phyloP scores from a whole-genome alignment of 1,140 invertebrate species.

The Drosophila nasuta region DNA sequence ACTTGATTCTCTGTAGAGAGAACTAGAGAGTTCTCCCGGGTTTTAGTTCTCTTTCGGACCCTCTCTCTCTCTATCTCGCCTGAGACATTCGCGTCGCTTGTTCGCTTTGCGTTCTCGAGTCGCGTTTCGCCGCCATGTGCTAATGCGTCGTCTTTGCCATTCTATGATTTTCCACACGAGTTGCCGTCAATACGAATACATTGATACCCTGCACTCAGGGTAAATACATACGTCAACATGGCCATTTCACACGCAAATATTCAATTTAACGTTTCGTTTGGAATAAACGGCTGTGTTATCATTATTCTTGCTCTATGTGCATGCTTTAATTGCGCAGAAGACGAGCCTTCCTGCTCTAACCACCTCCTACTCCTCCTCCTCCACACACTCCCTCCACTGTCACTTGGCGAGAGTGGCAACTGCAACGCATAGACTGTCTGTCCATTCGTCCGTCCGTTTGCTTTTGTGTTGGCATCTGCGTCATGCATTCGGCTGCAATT shows the following conservation, averaged over 20 bases:
- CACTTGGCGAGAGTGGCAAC: neutral
- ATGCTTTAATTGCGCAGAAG: constrained; percentile 38
- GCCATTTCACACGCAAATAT: constrained; percentile 64
- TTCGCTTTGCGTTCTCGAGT: constrained; percentile 23
- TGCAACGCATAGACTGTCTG: constrained; percentile 28
- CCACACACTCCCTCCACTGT: neutral
- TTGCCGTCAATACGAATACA: constrained; percentile 20
- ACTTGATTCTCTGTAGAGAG: neutral
- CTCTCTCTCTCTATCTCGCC: too few species aligned
- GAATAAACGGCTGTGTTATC: constrained; percentile 48
- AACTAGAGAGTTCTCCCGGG: neutral
- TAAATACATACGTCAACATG: constrained; percentile 53
- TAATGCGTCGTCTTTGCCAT: too few species aligned
- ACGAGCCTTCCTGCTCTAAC: neutral
- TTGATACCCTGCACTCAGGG: constrained; percentile 39
- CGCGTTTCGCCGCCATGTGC: constrained; percentile 61
- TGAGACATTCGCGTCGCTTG: neutral
- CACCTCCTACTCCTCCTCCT: neutral
- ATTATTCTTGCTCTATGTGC: constrained; percentile 35
- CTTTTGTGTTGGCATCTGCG: constrained; percentile 67
- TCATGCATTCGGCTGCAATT: constrained; percentile 71
- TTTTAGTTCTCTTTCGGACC: neutral
- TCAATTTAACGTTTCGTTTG: constrained; percentile 48
- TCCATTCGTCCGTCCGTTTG: neutral
- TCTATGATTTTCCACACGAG: constrained; percentile 49